Evolutionary conservation across 1,140 invertebrate species (phyloP), one percentile per base, ranked within the genome.

Genomic region (Scaptodrosophila lebanonensis): DNA sequence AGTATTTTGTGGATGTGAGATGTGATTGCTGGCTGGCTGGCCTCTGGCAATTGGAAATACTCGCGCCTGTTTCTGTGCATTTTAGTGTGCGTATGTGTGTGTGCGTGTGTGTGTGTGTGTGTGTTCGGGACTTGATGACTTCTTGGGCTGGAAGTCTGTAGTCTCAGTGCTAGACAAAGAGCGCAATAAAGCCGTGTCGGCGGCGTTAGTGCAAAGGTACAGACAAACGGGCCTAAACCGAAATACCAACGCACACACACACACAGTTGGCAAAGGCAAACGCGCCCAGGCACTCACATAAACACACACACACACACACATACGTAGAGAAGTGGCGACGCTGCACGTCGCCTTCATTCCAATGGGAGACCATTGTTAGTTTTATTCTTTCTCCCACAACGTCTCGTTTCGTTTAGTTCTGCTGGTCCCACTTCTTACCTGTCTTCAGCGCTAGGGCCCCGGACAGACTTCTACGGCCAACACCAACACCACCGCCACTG

Each of bases 331-430:
- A 4, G 8, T 8, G 22, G n/a, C 53, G 40, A 40, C 8, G 53
- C 25, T 68, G 73, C 73, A 76, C 58, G 69, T 67, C 32, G 49
- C 45, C 53, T 52, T 79, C 69, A 73, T 79, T 79, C 73, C 73
- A 79, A 82, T 79, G 75, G 75, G 68, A 77, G 47, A 56, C 66
- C 69, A 76, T 79, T 79, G 73, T 79, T 79, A 79, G 69, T 79
- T 79, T 79, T 82, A 58, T 79, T 79, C 75, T 82, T 73, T 79
- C 73, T 79, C 73, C 73, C 73, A 79, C 73, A 82, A 73, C 75
- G 56, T 51, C 60, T 54, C 56, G 61, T 77, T 82, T 64, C 63
- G 73, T 79, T 67, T 65, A 32, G 59, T 76, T 70, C 68, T 73
- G 73, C 52, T 65, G 64, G 51, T 73, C 48, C 45, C 63, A 66